phyloP scores from a whole-genome alignment of 2,888 invertebrate genomes.

The Hipparchia semele region DNA sequence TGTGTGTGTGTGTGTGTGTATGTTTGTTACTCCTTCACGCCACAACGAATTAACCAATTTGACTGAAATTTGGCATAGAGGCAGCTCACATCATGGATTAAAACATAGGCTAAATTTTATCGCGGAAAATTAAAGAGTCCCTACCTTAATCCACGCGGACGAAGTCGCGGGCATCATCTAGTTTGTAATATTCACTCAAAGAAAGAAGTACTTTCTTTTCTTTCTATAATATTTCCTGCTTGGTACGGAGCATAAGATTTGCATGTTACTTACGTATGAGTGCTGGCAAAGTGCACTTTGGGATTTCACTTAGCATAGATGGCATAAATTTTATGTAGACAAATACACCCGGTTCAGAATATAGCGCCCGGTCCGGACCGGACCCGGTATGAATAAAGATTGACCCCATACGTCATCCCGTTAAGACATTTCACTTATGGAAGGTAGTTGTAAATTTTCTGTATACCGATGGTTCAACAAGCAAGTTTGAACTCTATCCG shows the following conservation, averaged over 20 bases:
- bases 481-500: slow-evolving; percentile 26
- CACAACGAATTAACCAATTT: too few relatives aligned
- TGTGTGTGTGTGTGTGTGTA: too few relatives aligned
- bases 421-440: slow-evolving; percentile 69
- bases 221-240: too few relatives aligned
- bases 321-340: slow-evolving; percentile 58
- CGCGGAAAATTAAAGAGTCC: too few relatives aligned
- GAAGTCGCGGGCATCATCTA: too few relatives aligned
- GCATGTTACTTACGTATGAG: neutral
- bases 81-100: too few relatives aligned
- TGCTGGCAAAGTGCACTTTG: slow-evolving; percentile 13
- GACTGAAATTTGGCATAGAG: too few relatives aligned
- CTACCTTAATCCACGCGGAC: too few relatives aligned
- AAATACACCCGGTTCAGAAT: slow-evolving; percentile 53
- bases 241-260: neutral
- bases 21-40: too few relatives aligned
- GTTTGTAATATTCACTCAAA: too few relatives aligned
- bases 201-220: too few relatives aligned
- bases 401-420: slow-evolving; percentile 66
- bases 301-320: slow-evolving; percentile 32
- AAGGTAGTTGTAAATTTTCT: slow-evolving; percentile 68
- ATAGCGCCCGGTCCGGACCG: slow-evolving; percentile 51
- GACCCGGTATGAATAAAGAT: slow-evolving; percentile 65
- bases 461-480: slow-evolving; percentile 32
- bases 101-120: too few relatives aligned